Evolutionary conservation across 2,888 invertebrate species (phyloP), one percentile per base, ranked within the genome.

Genomic region (Cephus pygmeus): DNA sequence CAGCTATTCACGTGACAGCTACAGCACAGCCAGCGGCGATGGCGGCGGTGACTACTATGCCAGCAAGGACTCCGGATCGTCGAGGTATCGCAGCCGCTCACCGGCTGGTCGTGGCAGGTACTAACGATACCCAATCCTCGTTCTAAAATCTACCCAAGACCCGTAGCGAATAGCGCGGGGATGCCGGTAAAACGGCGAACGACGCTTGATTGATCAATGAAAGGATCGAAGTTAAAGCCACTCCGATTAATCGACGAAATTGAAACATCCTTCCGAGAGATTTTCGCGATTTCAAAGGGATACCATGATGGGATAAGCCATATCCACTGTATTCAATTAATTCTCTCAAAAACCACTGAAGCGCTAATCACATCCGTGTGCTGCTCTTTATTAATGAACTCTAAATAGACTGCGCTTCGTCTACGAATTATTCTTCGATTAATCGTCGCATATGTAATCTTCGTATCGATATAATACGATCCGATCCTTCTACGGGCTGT

Each of bases 21-120:
- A 90, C 82, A 87, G 87, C 78, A 82, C 85, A 81, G 85, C 85
- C 81, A 90, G 89, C 34, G 89, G 90, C 69, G 89, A 88, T 77
- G 82, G 85, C 71, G 86, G 84, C 76, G 83, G 85, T 78, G 89
- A 89, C 83, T 91, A 90, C 87, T 91, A 90, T 83, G 88, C 89
- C 80, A 86, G 89, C 85, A 91, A 90, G 88, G 90, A 91, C 84
- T 93, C 92, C 85, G 87, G 89, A 83, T 90, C 92, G 81, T 91
- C 92, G 84, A 92, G 93, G 88, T 93, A 92, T 88, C 91, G 93
- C 84, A 92, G 92, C 88, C 92, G 93, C 82, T 93, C 93, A 80
- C 93, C 93, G 81, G 92, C 92, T 85, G 92, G 91, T 89, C 92
- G 92, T 91, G 92, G 92, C 91, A 93, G 93, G 92, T 93, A 93